These are phyloP conservation scores for Heterohyrax brucei DNA, from an alignment of 2,797 vertebrate genomes.

Conservation along the genomic window DNA sequence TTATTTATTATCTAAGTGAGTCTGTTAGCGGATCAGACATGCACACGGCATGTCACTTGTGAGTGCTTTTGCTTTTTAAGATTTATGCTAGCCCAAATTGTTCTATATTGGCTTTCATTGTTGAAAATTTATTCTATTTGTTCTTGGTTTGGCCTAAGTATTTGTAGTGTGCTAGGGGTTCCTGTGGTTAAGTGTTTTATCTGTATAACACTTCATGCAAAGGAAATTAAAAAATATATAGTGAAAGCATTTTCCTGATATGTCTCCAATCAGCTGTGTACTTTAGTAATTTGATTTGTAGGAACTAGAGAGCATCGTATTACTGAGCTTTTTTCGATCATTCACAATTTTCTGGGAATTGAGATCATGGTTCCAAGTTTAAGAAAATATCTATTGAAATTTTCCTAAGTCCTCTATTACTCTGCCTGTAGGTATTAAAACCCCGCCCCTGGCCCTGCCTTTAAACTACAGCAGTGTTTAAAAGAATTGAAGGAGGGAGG, in stretches of 20 bases:
- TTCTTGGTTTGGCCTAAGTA: slow-evolving; percentile 63
- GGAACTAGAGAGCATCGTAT: slow-evolving; percentile 60
- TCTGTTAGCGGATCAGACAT: slow-evolving; percentile 76
- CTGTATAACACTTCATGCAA: slow-evolving; percentile 79
- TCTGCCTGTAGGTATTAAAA: not conserved
- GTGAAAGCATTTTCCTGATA: slow-evolving; percentile 78
- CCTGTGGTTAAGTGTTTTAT: slow-evolving; percentile 79
- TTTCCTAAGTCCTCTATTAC: slow-evolving; percentile 46
- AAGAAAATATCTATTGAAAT: slow-evolving; percentile 71
- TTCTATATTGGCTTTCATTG: slow-evolving; percentile 81
- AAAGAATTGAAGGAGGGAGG: slow-evolving; percentile 37
- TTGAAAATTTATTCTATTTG: slow-evolving; percentile 77
- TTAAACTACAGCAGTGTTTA: not conserved
- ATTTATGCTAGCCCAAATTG: slow-evolving; percentile 78
- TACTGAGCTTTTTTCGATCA: slow-evolving; percentile 62
- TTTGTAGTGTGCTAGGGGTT: slow-evolving; percentile 68
- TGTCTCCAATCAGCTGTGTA: slow-evolving; percentile 81
- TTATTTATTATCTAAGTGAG: slow-evolving; percentile 79
- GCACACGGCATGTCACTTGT: slow-evolving; percentile 58
- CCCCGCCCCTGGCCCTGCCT: too few species aligned
- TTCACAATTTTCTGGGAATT: slow-evolving; percentile 75
- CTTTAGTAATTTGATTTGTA: slow-evolving; percentile 78
- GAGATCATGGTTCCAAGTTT: slow-evolving; percentile 52
- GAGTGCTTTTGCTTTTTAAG: slow-evolving; percentile 69
- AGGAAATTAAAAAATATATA: slow-evolving; percentile 86